These are phyloP conservation scores for Shargacucullia verbasci DNA, from an alignment of 2,888 invertebrate species.

Conservation along the genomic window DNA sequence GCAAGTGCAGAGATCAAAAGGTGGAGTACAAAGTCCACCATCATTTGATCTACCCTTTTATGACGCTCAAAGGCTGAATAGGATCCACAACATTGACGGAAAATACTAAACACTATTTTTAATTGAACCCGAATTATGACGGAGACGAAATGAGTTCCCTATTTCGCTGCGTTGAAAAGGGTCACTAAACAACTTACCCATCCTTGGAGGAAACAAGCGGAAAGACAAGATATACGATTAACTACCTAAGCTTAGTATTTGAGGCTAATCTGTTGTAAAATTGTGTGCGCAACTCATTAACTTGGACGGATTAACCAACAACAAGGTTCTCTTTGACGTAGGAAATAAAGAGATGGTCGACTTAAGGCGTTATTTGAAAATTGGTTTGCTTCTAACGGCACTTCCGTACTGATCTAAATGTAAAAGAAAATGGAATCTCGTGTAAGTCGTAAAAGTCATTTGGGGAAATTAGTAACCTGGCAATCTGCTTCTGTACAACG, in stretches of 20 bases:
- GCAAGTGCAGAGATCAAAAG: conserved; percentile 43
- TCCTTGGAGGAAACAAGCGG: conserved; percentile 14
- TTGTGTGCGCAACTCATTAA: conserved; percentile 40
- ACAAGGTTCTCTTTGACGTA: conserved; percentile 22
- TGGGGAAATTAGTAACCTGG: conserved; percentile 17
- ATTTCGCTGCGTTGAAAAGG: conserved; percentile 11
- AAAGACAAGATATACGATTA: conserved; percentile 28
- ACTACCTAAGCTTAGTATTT: conserved; percentile 24
- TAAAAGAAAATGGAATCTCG: conserved; percentile 2
- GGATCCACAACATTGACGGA: conserved; percentile 5
- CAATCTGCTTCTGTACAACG: conserved; percentile 2
- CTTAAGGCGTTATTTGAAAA: conserved; percentile 17
- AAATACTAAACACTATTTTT: conserved; percentile 8
- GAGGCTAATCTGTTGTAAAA: conserved; percentile 24
- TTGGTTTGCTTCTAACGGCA: conserved; percentile 2
- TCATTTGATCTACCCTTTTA: conserved; percentile 15
- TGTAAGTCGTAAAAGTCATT: conserved; percentile 1
- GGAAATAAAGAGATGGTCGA: conserved; percentile 27
- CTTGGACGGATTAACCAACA: conserved; percentile 37
- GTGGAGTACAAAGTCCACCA: conserved; percentile 41
- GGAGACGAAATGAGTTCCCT: background rate
- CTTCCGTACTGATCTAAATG: conserved; percentile 4
- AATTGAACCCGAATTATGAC: conserved; percentile 16
- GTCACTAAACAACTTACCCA: conserved; percentile 12
- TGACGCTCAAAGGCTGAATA: conserved; percentile 23